Evolutionary conservation across 2,797 vertebrate species (phyloP).

Genomic region (Halcyon smyrnensis): DNA sequence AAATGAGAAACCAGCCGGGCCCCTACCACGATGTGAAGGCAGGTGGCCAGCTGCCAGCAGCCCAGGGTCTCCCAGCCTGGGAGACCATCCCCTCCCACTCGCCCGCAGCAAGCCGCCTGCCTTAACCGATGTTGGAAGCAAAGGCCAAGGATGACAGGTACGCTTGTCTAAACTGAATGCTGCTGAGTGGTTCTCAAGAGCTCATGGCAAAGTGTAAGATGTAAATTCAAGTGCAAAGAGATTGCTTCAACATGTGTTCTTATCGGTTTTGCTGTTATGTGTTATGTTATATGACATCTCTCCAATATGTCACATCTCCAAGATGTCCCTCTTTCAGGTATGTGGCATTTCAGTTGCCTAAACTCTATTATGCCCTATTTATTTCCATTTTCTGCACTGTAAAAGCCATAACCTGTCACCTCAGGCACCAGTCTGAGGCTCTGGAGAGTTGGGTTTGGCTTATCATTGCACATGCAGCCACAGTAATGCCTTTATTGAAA

Average conservation of each 20-base stretch:
- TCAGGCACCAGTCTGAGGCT: not conserved
- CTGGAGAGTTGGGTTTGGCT: not conserved
- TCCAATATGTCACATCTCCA: no score
- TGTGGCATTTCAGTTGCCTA: not conserved
- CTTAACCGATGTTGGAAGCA: not conserved
- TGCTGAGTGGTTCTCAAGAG: not conserved
- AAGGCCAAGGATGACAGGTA: constrained; percentile 19
- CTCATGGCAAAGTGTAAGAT: not conserved
- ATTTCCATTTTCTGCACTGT: constrained; percentile 26
- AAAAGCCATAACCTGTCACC: constrained; percentile 2
- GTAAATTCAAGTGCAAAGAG: constrained; percentile 2
- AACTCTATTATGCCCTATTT: constrained; percentile 9
- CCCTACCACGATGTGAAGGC: not conserved
- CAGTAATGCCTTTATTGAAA: not conserved
- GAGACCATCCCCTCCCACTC: not conserved
- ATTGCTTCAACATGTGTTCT: not conserved
- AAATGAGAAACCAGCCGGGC: not conserved
- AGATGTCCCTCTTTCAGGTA: not conserved
- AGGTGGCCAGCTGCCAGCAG: not conserved
- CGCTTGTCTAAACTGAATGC: not conserved
- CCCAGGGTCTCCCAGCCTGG: not conserved
- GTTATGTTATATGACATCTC: no score
- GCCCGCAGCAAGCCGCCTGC: not conserved
- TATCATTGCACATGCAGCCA: not conserved
- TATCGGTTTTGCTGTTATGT: not conserved